Base-by-base conservation (phyloP, 2,888 invertebrate species). In the Proisotoma minuta region DNA sequence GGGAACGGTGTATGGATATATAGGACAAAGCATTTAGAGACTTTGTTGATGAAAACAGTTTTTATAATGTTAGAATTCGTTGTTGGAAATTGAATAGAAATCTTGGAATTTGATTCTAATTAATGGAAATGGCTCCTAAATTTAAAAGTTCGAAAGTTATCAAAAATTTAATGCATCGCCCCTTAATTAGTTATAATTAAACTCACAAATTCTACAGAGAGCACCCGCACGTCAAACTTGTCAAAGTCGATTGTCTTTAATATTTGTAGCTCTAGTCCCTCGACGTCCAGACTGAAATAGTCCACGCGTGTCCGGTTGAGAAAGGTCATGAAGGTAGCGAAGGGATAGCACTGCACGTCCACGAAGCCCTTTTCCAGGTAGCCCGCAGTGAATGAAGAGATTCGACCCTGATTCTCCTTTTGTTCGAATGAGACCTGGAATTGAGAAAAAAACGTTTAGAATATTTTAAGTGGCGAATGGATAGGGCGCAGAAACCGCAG, bases 231-330 rank as follows among this genome's bases (percentile, higher is more conserved):
- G 63, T 81, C 76, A 8, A 82, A 75, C 58, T 76, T 76, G 49
- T 81, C 77, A 70, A 80, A 82, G 8, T 82, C 82, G 69, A 83
- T 80, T 1, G 81, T 82, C 71, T 78, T 76, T 18, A 83, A 75
- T 15, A 83, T 80, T 5, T 79, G 77, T 20, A 81, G 75, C 74
- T 83, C 83, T 43, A 77, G 76, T 1, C 83, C 83, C 12, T 24
- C 23, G 12, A 83, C 78, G 69, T 83, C 83, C 23, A 83, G 76
- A 71, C 81, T 81, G 68, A 83, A 80, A 73, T 82, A 82, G 74
- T 83, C 81, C 3, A 83, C 75, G 0, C 76, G 75, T n/a, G 78
- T 78, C 24, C 77, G 71, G 63, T 79, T 79, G n/a, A 82, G 75
- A 1, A 82, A 81, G 3, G 78, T 68, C 65, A 82, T 75, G 60